Conservation (phyloP, 2,888 invertebrate species). For the Orthonevra nobilis region DNA sequence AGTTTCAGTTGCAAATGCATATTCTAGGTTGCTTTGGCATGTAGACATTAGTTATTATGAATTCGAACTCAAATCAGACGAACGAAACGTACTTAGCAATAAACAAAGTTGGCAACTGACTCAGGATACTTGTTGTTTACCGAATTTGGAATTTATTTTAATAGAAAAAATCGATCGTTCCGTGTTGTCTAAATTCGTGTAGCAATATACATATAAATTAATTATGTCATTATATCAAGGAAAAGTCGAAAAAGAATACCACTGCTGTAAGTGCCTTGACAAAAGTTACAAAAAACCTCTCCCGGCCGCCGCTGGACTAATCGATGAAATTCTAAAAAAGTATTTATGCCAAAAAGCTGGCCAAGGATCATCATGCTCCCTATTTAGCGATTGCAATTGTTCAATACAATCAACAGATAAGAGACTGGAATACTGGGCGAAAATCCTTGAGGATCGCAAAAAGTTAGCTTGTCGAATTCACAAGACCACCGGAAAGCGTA, state of each 20-base stretch:
- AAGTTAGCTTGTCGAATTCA: slow-evolving; percentile 41
- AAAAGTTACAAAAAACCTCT: background rate
- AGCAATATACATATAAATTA: background rate
- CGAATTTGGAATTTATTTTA: no score
- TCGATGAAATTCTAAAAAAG: slow-evolving; percentile 53
- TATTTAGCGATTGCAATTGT: slow-evolving; percentile 22
- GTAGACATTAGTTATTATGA: no score
- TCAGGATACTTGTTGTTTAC: no score
- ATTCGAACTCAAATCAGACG: no score
- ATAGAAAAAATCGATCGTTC: no score
- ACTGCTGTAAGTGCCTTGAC: background rate
- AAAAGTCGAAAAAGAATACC: background rate
- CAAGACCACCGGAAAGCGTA: slow-evolving; percentile 31
- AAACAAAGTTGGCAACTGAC: no score
- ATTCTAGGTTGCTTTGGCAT: no score
- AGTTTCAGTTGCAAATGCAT: no score
- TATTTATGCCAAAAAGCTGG: slow-evolving; percentile 33
- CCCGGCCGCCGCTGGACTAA: slow-evolving; percentile 10
- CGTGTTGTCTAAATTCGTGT: background rate
- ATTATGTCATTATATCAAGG: background rate
- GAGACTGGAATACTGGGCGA: slow-evolving; percentile 17
- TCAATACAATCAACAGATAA: slow-evolving; percentile 44
- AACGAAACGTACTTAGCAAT: no score
- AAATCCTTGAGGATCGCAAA: slow-evolving; percentile 42
- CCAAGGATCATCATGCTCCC: slow-evolving; percentile 36